Conservation (phyloP, 2,888 invertebrate species). For the Dexiosoma caninum region DNA sequence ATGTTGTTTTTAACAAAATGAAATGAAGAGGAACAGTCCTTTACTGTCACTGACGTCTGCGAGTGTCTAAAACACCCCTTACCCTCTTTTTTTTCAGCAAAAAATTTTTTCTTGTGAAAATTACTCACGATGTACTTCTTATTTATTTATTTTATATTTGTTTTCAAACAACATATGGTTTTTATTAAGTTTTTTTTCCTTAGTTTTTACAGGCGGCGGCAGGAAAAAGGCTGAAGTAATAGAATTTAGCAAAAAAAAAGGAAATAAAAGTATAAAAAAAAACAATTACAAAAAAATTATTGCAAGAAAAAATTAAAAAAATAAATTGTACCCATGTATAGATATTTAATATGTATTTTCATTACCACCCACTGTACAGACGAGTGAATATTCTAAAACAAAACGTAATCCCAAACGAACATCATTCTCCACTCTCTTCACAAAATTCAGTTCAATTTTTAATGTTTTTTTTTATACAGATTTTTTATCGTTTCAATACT, state of each 20-base stretch:
- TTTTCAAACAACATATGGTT: constrained; percentile 42
- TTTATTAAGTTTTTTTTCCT: constrained; percentile 47
- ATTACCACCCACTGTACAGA: background rate
- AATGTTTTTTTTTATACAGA: background rate
- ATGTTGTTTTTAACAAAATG: constrained; percentile 24
- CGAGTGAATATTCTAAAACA: background rate
- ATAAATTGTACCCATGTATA: background rate
- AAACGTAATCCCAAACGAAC: background rate
- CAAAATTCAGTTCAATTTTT: background rate
- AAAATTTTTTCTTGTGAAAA: background rate
- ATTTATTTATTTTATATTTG: constrained; percentile 8
- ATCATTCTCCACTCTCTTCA: constrained; percentile 14
- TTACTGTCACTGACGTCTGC: constrained; percentile 2
- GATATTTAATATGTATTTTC: too few relatives aligned
- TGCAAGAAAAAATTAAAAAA: too few relatives aligned
- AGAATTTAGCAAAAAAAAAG: too few relatives aligned
- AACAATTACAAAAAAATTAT: too few relatives aligned
- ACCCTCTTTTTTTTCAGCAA: background rate
- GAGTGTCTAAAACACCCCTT: constrained; percentile 30
- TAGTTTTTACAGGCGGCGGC: constrained; percentile 2
- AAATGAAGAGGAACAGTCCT: constrained; percentile 5
- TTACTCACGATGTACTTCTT: too few relatives aligned
- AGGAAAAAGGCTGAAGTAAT: background rate
- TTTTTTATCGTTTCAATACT: constrained; percentile 1
- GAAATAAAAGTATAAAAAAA: too few relatives aligned